Percentiles rank a stretch among this genome's conserved stretches.
Evolutionary conservation across 2,888 invertebrate genomes (phyloP).

Genomic region (Lepidochrysops patricia): DNA sequence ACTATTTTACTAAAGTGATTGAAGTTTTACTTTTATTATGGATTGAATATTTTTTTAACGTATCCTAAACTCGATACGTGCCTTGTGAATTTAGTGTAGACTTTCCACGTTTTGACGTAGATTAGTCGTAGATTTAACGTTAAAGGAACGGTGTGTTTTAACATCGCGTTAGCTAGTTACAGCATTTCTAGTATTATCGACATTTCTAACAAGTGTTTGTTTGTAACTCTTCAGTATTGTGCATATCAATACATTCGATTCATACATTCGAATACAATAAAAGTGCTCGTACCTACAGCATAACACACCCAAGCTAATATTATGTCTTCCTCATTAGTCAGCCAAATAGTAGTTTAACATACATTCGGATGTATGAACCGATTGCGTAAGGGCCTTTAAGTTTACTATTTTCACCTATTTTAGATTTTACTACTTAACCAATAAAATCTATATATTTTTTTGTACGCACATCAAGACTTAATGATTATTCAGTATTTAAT

Average conservation of each 20-base stretch:
- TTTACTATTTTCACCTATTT: not conserved
- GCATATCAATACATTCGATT: slow-evolving; percentile 37
- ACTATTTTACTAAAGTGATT: slow-evolving; percentile 6
- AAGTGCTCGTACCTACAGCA: not conserved
- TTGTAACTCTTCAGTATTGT: slow-evolving; percentile 36
- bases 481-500: not conserved
- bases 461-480: not conserved
- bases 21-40: not conserved
- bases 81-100: slow-evolving; percentile 51
- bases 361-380: not conserved
- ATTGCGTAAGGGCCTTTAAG: not conserved
- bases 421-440: not conserved
- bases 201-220: slow-evolving; percentile 30
- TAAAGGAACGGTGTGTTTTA: slow-evolving; percentile 35
- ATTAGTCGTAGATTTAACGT: slow-evolving; percentile 32
- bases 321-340: not conserved
- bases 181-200: slow-evolving; percentile 56
- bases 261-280: not conserved
- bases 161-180: slow-evolving; percentile 51
- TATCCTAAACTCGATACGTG: slow-evolving; percentile 62
- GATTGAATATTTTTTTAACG: slow-evolving; percentile 59
- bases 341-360: not conserved
- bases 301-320: not conserved
- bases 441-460: not conserved
- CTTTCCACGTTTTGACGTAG: slow-evolving; percentile 26